Conservation (phyloP, 2,113 vertebrate genomes). For the Pedetes capensis region DNA sequence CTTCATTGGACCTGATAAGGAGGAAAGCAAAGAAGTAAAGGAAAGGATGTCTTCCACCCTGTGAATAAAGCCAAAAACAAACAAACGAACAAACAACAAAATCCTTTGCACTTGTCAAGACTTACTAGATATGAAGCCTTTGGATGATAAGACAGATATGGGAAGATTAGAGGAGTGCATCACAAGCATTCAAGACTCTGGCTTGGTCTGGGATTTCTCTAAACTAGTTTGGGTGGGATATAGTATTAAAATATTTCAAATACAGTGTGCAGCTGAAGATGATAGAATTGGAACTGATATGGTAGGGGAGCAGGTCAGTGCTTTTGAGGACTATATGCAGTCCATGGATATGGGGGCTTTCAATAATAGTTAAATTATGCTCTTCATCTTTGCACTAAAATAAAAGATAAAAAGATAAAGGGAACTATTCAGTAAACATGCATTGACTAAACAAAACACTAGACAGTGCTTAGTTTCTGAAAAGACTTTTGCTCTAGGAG, state of each 20-base stretch:
- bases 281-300: slow-evolving; percentile 93
- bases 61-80: slow-evolving; percentile 89
- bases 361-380: slow-evolving; percentile 89
- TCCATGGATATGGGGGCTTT: slow-evolving; percentile 94
- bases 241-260: slow-evolving; percentile 94
- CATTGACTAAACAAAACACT: background rate
- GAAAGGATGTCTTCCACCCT: slow-evolving; percentile 89
- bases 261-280: slow-evolving; percentile 91
- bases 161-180: slow-evolving; percentile 90
- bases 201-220: slow-evolving; percentile 91
- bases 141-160: slow-evolving; percentile 93
- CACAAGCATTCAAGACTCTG: slow-evolving; percentile 88
- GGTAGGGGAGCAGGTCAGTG: slow-evolving; percentile 90
- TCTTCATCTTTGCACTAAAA: slow-evolving; percentile 58
- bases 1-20: slow-evolving; percentile 91
- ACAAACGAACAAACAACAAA: too few relatives aligned
- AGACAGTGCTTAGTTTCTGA: background rate
- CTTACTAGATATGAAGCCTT: slow-evolving; percentile 92
- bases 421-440: background rate
- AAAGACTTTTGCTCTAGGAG: background rate
- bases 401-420: slow-evolving; percentile 66
- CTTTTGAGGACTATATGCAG: slow-evolving; percentile 92
- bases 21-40: slow-evolving; percentile 81
- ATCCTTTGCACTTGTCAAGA: slow-evolving; percentile 91
- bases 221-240: slow-evolving; percentile 92